Evolutionary conservation across 2,888 invertebrate genomes (phyloP), one percentile per base, ranked within the genome.

Genomic region (Dynastes maya): DNA sequence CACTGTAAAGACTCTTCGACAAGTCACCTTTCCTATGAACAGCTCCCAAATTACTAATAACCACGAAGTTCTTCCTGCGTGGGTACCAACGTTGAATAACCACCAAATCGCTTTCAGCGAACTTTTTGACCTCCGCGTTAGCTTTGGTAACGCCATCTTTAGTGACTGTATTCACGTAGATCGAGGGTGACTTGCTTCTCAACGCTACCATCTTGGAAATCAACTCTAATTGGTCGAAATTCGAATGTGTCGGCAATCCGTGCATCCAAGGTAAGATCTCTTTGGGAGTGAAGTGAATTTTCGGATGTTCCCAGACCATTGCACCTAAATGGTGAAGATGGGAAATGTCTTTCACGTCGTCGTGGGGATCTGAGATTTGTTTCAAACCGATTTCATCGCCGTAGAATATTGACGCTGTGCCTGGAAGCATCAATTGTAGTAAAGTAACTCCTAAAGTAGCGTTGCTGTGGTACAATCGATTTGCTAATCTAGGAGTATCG

Each of bases 351-450:
- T 90, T 89, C 78, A 91, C 90, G 84, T 93, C 92, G 76, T 89
- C 89, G 82, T 92, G 90, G 4, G 91, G 89, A 83, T 92, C 91
- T 61, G 89, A 85, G 1, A 91, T 86, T 82, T 93, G 92, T 67
- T 91, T 90, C 82, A 96, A 89, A 1, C 94, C 94, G 80, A 97
- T 93, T 90, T 98, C 97, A 87, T 98, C 97, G 0, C 97, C 97
- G 88, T 98, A 98, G 88, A 97, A 96, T 83, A 97, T 93, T 82
- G 93, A 95, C 0, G 96, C 93, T 0, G 97, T 96, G 2, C 95
- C 98, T 0, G 97, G 97, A 55, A 98, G 90, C 89, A 95, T 92
- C 86, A 97, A 90, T 85, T 95, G 93, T 83, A 98, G 90, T 81
- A 96, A 89, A 1, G 92, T 91, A 4, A 93, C 91, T 1, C 94